Percentiles rank a stretch among this genome's conserved stretches.
phyloP scores from a whole-genome alignment of 2,888 invertebrate species.

The Volucella inanis region DNA sequence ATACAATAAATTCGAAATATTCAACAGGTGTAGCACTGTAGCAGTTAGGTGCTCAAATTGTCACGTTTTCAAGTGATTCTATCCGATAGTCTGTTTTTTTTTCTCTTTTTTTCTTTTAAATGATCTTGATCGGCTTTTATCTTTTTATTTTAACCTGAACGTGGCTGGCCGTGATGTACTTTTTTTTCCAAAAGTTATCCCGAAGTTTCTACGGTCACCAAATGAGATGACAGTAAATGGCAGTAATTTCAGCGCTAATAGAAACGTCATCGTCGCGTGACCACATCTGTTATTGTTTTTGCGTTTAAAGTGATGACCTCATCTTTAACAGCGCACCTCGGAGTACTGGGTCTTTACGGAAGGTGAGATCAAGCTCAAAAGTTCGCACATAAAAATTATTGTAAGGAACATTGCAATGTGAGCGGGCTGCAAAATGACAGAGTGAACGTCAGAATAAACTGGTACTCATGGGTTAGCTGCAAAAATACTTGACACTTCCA shows the following conservation, averaged over 20 bases:
- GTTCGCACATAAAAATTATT: slow-evolving; percentile 16
- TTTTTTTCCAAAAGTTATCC: slow-evolving; percentile 19
- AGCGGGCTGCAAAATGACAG: slow-evolving; percentile 29
- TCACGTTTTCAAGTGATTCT: slow-evolving; percentile 2
- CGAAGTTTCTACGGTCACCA: neutral
- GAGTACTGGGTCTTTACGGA: neutral
- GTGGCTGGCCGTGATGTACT: slow-evolving; percentile 18
- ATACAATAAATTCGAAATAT: slow-evolving; percentile 22
- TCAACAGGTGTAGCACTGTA: slow-evolving; percentile 22
- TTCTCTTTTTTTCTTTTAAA: no score
- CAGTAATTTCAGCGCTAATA: neutral
- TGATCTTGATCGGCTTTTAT: neutral
- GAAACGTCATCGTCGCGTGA: neutral
- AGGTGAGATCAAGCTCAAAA: slow-evolving; percentile 26
- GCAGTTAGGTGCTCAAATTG: slow-evolving; percentile 22
- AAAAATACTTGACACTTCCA: slow-evolving; percentile 11
- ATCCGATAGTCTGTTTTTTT: no score
- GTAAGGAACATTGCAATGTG: slow-evolving; percentile 7
- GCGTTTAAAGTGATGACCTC: slow-evolving; percentile 26
- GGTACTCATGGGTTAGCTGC: neutral
- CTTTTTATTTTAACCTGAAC: neutral
- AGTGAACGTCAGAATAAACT: slow-evolving; percentile 1
- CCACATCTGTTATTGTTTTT: slow-evolving; percentile 9
- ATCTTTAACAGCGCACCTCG: slow-evolving; percentile 11
- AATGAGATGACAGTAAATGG: neutral